Evolutionary conservation across 2,797 vertebrate species (phyloP).

Genomic region (Chromobotia macracanthus): DNA sequence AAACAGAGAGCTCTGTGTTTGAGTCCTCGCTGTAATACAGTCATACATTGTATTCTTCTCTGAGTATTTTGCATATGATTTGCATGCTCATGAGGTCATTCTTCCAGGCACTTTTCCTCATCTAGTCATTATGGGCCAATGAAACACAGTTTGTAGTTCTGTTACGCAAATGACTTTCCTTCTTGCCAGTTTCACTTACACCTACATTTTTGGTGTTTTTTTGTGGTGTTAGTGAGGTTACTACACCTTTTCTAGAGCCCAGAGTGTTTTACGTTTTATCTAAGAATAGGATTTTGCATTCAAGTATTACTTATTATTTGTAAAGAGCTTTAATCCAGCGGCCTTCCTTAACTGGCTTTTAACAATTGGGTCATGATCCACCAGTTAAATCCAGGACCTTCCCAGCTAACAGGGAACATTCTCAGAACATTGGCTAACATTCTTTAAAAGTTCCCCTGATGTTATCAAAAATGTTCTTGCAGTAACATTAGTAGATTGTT

Average conservation of each 20-base stretch:
- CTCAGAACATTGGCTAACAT: no score
- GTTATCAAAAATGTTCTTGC: no score
- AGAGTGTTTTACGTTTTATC: no score
- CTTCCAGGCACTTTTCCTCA: conserved; percentile 38
- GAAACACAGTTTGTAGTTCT: conserved; percentile 49
- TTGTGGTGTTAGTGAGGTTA: not conserved
- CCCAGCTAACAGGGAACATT: no score
- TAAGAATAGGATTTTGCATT: not conserved
- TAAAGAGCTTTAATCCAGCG: not conserved
- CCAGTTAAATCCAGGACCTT: not conserved
- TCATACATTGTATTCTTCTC: conserved; percentile 44
- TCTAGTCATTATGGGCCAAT: conserved; percentile 30
- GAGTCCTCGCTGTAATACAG: conserved; percentile 33
- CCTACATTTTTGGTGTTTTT: not conserved
- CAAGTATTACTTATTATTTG: not conserved
- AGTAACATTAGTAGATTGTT: no score
- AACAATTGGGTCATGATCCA: not conserved
- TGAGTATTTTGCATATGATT: conserved; percentile 66
- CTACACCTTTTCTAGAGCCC: no score
- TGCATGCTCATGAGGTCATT: conserved; percentile 65
- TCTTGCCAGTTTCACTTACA: not conserved
- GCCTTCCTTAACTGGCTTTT: not conserved
- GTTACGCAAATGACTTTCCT: not conserved
- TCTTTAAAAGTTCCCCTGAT: no score
- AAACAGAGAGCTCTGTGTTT: conserved; percentile 54